phyloP scores from a whole-genome alignment of 2,113 vertebrate genomes.

The Astur gentilis region DNA sequence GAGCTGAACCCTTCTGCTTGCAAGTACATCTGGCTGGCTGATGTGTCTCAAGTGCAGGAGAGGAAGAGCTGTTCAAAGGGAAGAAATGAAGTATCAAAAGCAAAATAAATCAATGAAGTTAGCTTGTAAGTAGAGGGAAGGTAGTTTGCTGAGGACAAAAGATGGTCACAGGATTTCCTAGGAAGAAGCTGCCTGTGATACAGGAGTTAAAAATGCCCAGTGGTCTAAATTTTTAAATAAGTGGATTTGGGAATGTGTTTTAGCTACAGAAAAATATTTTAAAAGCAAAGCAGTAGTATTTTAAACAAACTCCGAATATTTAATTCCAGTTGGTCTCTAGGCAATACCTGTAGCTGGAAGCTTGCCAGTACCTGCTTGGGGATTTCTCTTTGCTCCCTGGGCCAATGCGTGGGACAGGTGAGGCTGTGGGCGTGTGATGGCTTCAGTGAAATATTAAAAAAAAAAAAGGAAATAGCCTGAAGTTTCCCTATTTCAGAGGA shows the following conservation, averaged over 20 bases:
- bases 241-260: neutral
- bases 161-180: neutral
- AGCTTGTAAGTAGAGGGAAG: neutral
- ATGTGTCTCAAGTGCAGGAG: neutral
- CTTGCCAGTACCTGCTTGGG: neutral
- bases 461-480: neutral
- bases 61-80: neutral
- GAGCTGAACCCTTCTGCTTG: neutral
- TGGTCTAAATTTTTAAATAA: neutral
- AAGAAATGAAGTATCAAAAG: neutral
- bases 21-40: neutral
- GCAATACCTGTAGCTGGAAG: neutral
- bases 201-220: neutral
- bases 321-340: neutral
- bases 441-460: neutral
- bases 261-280: neutral
- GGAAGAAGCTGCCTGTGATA: neutral
- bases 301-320: neutral
- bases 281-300: neutral
- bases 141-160: neutral
- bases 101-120: neutral
- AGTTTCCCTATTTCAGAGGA: neutral
- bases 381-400: neutral
- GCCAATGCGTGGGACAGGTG: fast-evolving
- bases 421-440: neutral